Evolutionary conservation across 2,113 vertebrate genomes (phyloP).

Genomic region (Mormyrus lacerda): DNA sequence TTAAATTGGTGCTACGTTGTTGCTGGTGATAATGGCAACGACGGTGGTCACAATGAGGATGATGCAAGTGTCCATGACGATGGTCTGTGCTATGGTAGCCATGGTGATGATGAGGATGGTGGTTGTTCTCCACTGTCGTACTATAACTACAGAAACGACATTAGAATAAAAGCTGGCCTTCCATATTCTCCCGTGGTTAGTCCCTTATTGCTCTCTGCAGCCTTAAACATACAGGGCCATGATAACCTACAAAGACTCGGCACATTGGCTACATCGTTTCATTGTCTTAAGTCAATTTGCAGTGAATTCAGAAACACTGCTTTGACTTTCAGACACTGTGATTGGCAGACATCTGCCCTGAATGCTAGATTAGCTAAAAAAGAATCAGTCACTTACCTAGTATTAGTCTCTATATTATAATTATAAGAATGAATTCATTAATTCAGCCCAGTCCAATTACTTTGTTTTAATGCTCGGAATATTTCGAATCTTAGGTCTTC

Average conservation of each 20-base stretch:
- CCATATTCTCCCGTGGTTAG: not conserved
- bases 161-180: not conserved
- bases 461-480: not conserved
- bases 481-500: not conserved
- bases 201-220: not conserved
- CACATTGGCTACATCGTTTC: not conserved
- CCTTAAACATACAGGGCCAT: not conserved
- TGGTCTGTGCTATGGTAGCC: constrained; percentile 18
- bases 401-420: not conserved
- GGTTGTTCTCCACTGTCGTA: constrained; percentile 36
- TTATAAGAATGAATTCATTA: not conserved
- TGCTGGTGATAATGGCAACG: constrained; percentile 31
- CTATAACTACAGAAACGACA: constrained; percentile 24
- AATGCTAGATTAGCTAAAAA: not conserved
- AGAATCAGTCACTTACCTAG: not conserved
- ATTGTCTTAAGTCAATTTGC: not conserved
- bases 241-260: not conserved
- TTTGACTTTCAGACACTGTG: not conserved
- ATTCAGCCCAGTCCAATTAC: not conserved
- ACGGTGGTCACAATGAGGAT: constrained; percentile 14
- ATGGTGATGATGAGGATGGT: constrained; percentile 27
- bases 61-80: constrained; percentile 22
- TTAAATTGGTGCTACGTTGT: constrained; percentile 22
- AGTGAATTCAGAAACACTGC: not conserved
- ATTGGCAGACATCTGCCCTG: not conserved